These are phyloP conservation scores for Ursus arctos DNA, from an alignment of 2,113 vertebrate genomes.

Conservation along the genomic window DNA sequence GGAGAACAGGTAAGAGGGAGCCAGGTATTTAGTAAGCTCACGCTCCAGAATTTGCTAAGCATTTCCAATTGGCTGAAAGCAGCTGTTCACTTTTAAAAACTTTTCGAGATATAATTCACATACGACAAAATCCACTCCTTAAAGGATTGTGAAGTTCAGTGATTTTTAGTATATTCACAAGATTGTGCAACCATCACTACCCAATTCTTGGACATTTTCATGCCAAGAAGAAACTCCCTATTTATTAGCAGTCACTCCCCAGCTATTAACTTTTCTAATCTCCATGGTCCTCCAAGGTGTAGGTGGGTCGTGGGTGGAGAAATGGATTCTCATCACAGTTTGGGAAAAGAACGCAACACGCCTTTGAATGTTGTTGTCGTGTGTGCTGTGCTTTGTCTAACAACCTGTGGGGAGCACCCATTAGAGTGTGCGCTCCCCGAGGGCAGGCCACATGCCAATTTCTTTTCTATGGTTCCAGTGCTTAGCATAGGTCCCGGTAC, in stretches of 20 bases:
- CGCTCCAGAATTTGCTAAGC: neutral
- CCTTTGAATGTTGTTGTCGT: neutral
- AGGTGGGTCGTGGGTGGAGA: neutral
- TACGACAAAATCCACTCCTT: neutral
- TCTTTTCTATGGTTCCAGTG: neutral
- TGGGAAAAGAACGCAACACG: neutral
- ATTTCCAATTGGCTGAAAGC: neutral
- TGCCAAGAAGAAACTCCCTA: neutral
- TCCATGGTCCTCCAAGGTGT: neutral
- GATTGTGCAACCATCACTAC: neutral
- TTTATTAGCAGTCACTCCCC: neutral
- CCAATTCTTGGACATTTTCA: neutral
- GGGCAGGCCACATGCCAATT: neutral
- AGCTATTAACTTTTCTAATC: neutral
- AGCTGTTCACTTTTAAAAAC: neutral
- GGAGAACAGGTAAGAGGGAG: slow-evolving; percentile 85
- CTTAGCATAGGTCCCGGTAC: neutral
- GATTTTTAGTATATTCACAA: neutral
- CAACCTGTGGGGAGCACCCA: fast-evolving
- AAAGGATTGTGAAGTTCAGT: neutral
- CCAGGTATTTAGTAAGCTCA: neutral
- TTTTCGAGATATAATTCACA: neutral
- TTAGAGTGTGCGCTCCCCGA: neutral
- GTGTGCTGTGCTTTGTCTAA: neutral
- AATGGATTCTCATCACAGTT: neutral